These are phyloP conservation scores for Scomber colias DNA, from an alignment of 2,113 vertebrate genomes.

Conservation along the genomic window DNA sequence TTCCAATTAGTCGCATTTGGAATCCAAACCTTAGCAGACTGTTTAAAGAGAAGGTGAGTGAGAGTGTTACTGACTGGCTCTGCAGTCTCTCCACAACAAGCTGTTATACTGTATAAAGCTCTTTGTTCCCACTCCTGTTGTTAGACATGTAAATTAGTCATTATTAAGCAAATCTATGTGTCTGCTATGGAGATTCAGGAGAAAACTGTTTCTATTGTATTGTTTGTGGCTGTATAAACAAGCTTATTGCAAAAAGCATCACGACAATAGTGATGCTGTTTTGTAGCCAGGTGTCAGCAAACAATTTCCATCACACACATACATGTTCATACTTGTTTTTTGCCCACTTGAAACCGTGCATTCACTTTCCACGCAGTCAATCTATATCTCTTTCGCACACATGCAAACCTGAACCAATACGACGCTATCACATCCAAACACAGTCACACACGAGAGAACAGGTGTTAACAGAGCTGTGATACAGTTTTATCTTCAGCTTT, in stretches of 20 bases:
- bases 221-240: constrained; percentile 6
- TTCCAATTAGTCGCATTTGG: too few species aligned
- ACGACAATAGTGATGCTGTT: not conserved
- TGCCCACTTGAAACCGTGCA: not conserved
- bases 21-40: not conserved
- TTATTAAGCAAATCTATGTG: constrained; percentile 9
- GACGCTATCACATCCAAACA: constrained; percentile 8
- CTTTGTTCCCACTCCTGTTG: constrained; percentile 1
- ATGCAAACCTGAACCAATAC: not conserved
- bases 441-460: constrained; percentile 40
- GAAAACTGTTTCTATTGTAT: not conserved
- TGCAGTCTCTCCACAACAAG: not conserved
- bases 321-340: constrained; percentile 38
- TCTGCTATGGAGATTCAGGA: constrained; percentile 2
- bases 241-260: not conserved
- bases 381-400: not conserved
- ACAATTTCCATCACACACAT: not conserved
- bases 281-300: not conserved
- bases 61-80: too few species aligned
- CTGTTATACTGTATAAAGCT: not conserved
- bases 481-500: constrained; percentile 7
- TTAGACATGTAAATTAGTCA: constrained; percentile 7
- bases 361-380: not conserved
- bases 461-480: constrained; percentile 28
- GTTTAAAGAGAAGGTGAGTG: not conserved